phyloP scores from a whole-genome alignment of 2,888 invertebrate genomes.

The Aphrophora alni region DNA sequence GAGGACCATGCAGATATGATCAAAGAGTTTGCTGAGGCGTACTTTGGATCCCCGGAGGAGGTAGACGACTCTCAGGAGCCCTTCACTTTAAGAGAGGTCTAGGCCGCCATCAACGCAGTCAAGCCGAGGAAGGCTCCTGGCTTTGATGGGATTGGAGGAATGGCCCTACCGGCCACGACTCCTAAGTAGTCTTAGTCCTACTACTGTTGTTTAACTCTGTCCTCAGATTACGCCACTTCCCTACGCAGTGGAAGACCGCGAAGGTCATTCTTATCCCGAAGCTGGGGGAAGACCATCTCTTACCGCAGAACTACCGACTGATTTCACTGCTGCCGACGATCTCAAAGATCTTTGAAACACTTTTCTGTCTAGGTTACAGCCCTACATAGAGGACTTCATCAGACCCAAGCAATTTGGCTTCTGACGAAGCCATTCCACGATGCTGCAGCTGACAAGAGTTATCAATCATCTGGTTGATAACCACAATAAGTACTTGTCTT shows the following conservation, averaged over 20 bases:
- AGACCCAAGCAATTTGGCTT: constrained; percentile 18
- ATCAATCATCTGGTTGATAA: not conserved
- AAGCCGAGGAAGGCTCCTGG: not conserved
- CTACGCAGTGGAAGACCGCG: constrained; percentile 45
- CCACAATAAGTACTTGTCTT: too few species aligned
- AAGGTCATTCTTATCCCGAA: constrained; percentile 46
- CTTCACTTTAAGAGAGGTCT: not conserved
- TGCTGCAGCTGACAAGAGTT: not conserved
- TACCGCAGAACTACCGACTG: constrained; percentile 48
- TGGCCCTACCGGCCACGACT: not conserved
- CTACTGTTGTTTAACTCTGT: constrained; percentile 17
- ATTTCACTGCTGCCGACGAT: constrained; percentile 48
- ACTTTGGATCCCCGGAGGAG: not conserved
- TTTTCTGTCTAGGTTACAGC: not conserved
- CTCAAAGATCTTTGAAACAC: not conserved
- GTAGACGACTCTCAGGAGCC: not conserved
- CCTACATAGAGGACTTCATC: constrained; percentile 13
- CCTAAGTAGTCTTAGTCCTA: not conserved
- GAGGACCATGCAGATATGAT: not conserved
- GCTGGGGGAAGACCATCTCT: constrained; percentile 45
- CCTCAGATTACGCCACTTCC: constrained; percentile 42
- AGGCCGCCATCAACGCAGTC: not conserved
- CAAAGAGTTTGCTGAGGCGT: not conserved
- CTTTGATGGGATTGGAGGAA: not conserved
- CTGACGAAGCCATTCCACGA: not conserved